Conservation (phyloP, 2,888 invertebrate species). For the Coelinius sp. region DNA sequence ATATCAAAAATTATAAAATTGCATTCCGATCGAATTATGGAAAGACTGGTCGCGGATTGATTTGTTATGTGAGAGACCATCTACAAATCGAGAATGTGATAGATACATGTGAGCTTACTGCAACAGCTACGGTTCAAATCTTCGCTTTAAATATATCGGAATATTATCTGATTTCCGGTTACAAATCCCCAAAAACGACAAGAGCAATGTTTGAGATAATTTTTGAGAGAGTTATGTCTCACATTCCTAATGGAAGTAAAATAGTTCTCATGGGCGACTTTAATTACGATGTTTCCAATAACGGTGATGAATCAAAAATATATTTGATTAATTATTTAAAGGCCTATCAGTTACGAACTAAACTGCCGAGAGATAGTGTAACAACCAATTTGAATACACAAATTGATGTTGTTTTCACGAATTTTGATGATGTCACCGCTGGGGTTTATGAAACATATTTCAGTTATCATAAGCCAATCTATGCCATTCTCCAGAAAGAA, state of each 20-base stretch:
- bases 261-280: constrained; percentile 13
- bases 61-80: not conserved
- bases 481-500: not conserved
- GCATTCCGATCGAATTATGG: not conserved
- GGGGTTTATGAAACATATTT: too few relatives aligned
- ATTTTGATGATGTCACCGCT: not conserved
- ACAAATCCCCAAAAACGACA: constrained; percentile 31
- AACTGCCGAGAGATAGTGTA: not conserved
- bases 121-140: constrained; percentile 10
- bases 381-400: constrained; percentile 32
- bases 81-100: not conserved
- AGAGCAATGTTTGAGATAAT: not conserved
- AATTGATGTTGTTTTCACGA: constrained; percentile 31
- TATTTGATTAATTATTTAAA: constrained; percentile 12
- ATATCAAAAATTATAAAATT: not conserved
- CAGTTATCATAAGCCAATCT: constrained; percentile 29
- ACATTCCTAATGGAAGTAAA: not conserved
- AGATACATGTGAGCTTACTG: not conserved
- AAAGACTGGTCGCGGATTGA: not conserved
- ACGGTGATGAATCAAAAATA: not conserved
- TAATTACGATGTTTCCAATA: constrained; percentile 21
- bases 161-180: constrained; percentile 21
- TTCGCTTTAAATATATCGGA: constrained; percentile 6
- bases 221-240: not conserved
- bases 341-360: not conserved